These are phyloP conservation scores for Panorpa germanica DNA, from an alignment of 2,888 invertebrate species.

Conservation along the genomic window DNA sequence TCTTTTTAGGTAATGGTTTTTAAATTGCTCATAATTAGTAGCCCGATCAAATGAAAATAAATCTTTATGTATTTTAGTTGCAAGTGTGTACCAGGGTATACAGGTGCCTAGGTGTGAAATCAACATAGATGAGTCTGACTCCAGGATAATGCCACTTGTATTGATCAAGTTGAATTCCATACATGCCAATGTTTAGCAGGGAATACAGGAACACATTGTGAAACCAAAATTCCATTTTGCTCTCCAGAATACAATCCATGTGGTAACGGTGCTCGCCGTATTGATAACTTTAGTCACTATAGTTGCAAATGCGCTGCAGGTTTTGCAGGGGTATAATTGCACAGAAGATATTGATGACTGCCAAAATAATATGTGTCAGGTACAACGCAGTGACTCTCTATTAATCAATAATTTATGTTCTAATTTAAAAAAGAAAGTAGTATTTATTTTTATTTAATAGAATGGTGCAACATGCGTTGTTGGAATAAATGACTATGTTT, in stretches of 20 bases:
- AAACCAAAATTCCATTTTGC: slow-evolving; percentile 87
- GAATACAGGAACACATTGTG: slow-evolving; percentile 81
- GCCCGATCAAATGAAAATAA: too few species aligned
- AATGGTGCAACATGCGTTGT: slow-evolving; percentile 89
- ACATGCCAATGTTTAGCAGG: slow-evolving; percentile 77
- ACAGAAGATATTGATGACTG: slow-evolving; percentile 91
- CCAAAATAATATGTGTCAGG: slow-evolving; percentile 86
- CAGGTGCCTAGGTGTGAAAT: slow-evolving; percentile 88
- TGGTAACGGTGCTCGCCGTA: slow-evolving; percentile 77
- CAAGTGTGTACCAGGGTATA: slow-evolving; percentile 78
- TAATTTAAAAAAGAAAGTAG: too few species aligned
- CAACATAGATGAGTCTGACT: slow-evolving; percentile 95
- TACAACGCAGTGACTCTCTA: too few species aligned
- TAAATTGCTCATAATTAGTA: too few species aligned
- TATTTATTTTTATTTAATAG: too few species aligned
- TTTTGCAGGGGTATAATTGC: slow-evolving; percentile 85
- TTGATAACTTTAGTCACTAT: slow-evolving; percentile 72
- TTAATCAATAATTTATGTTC: too few species aligned
- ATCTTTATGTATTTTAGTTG: too few species aligned
- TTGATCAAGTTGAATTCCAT: slow-evolving; percentile 79
- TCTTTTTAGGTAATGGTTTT: too few species aligned
- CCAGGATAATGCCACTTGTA: slow-evolving; percentile 86
- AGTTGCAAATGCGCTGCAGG: slow-evolving; percentile 72
- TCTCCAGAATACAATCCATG: slow-evolving; percentile 87
- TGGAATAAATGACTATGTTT: slow-evolving; percentile 86